phyloP scores from a whole-genome alignment of 2,113 vertebrate genomes.

The Urocolius indicus region DNA sequence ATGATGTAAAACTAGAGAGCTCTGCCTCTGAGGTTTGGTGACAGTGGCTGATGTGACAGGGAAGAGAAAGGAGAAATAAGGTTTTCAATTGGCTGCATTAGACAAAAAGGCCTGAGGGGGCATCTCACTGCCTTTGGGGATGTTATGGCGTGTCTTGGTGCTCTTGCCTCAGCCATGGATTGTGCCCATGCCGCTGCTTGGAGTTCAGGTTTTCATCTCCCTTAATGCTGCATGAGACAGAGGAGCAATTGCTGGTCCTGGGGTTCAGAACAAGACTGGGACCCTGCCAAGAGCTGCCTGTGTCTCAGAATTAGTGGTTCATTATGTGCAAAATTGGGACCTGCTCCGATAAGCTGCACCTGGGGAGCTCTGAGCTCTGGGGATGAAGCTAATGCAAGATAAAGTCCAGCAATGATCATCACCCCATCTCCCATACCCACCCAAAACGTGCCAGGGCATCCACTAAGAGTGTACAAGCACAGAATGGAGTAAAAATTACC shows the following conservation, averaged over 20 bases:
- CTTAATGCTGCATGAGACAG: neutral
- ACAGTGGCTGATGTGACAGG: neutral
- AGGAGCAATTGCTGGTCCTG: neutral
- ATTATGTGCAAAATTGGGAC: neutral
- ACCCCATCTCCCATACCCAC: neutral
- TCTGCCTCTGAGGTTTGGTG: neutral
- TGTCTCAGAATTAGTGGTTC: neutral
- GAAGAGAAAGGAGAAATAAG: neutral
- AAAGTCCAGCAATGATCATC: too few species aligned
- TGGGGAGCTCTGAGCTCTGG: neutral
- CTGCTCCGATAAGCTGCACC: neutral
- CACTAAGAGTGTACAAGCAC: neutral
- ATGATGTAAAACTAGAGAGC: neutral
- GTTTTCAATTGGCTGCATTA: neutral
- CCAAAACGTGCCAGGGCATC: neutral
- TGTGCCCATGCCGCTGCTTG: neutral
- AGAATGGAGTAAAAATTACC: neutral
- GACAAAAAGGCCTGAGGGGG: too few species aligned
- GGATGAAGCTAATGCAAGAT: neutral
- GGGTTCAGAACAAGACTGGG: neutral
- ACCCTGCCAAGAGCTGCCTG: neutral
- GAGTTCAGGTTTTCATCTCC: neutral
- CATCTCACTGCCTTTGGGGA: too few species aligned
- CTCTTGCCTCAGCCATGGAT: neutral
- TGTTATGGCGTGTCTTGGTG: neutral